Evolutionary conservation across 92 coral and sea anemone species (phyloP), one percentile per base, ranked within the genome.

Genomic region (Parazoanthus swiftii): DNA sequence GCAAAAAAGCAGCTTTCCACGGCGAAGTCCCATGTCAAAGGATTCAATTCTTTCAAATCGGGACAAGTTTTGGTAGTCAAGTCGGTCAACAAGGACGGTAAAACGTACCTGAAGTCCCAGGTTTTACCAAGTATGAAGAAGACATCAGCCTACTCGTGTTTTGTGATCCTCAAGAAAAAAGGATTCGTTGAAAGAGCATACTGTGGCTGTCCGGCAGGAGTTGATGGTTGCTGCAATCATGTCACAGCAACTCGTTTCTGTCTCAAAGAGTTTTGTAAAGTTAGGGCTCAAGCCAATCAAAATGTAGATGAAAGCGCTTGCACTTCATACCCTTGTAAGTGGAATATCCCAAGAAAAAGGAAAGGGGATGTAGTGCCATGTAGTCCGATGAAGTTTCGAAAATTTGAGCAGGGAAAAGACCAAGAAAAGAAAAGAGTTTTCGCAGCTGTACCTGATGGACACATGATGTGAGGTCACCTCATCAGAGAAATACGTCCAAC

Each of bases 211-310:
- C 90, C 85, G 29, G 85, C 90, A 51, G 90, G 90, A 43, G 74
- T 87, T 14, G 90, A 87, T 77, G 91, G 91, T 33, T 74, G 85
- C 23, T 89, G 90, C 76, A 89, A 89, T 74, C 91, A 89, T 89
- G 91, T 89, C 78, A 71, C 90, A 37, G 91, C 91, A 35, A 89
- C 91, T 50, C 42, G 76, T 65, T 89, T 89, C 75, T 74, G 83
- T 48, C 79, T 89, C 36, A 90, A 89, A 56, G 85, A 54, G 20
- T 89, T 82, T 76, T 85, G 89, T 76, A 89, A 89, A 85, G 78
- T 85, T 2, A 65, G 78, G 50, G 86, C 56, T 77, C 81, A 77
- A 77, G 44, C 81, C 81, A 77, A 14, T 77, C 81, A 77, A 77
- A 77, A 77, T 77, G 81, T 77, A 23, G 81, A 77, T 77, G 81